Conservation (phyloP, 2,113 vertebrate genomes). For the Furnarius figulus region DNA sequence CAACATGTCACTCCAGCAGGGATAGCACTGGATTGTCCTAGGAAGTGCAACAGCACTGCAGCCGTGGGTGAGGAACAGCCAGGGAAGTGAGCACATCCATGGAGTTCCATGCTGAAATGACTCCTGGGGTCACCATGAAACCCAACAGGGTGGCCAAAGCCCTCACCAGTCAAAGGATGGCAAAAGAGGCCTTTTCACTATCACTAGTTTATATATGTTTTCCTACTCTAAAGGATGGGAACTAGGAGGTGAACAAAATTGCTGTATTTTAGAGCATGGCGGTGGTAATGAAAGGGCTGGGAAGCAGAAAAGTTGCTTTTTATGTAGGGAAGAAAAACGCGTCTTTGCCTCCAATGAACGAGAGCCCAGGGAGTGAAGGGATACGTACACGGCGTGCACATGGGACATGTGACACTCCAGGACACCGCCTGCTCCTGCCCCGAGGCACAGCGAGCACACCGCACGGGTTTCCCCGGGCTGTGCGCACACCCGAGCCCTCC, state of each 20-base stretch:
- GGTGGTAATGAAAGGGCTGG: fast-evolving
- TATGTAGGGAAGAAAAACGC: fast-evolving
- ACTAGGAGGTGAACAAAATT: neutral
- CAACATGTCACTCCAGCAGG: too few relatives aligned
- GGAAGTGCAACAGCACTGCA: neutral
- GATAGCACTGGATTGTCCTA: neutral
- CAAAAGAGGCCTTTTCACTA: neutral
- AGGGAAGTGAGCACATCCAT: fast-evolving
- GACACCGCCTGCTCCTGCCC: neutral
- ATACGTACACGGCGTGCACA: fast-evolving
- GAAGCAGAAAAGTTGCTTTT: neutral
- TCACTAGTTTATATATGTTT: neutral
- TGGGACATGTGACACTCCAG: fast-evolving
- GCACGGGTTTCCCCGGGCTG: fast-evolving
- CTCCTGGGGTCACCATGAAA: neutral
- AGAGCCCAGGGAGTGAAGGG: neutral
- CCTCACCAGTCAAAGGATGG: neutral
- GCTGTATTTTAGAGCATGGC: neutral
- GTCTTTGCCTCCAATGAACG: neutral
- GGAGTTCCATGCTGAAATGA: fast-evolving
- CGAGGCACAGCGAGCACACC: neutral
- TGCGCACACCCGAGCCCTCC: neutral
- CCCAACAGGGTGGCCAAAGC: neutral
- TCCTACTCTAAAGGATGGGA: neutral
- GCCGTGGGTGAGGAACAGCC: fast-evolving